Base-by-base conservation (phyloP, 2,888 invertebrate species). In the Eupsilia transversa region DNA sequence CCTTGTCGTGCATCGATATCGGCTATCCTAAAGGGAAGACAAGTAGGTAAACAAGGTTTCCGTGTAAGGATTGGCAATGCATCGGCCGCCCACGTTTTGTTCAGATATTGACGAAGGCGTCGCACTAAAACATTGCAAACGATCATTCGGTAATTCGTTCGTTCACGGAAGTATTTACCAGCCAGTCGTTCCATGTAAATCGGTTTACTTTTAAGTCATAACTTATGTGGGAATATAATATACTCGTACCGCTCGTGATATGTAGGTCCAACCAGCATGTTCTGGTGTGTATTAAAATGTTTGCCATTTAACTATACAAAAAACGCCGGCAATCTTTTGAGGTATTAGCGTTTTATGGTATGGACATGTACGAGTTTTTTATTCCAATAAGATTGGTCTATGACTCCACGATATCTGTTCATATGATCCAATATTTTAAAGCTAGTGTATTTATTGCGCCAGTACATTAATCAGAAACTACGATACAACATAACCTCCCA, bases 31-130 rank as follows among this genome's bases (percentile, higher is more conserved):
- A 93, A 94, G 95, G 94, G 92, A 95, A 94, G 93, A 93, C 94
- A 94, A 93, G 94, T 95, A 94, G 92, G 94, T 94, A 94, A 94
- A 94, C 92, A 90, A 93, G 93, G 91, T 94, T 92, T 93, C 93
- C 93, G 92, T 92, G 91, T 94, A 95, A 89, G 94, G 94, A 89
- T 90, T 85, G 93, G 91, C 92, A 95, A 94, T 95, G 95, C 95
- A 95, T 94, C 94, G 95, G 89, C 93, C 94, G 94, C 96, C 96
- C 93, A 95, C 95, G 92, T 91, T 89, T 89, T 90, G 91, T 91
- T 92, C 92, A 89, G 91, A 90, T 91, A 94, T 92, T 90, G 92
- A 93, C 86, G 93, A 89, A 94, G 94, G 94, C 94, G 93, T 94
- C 92, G 90, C 89, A 93, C 93, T 94, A 92, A 93, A 94, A 92